Percentiles rank a stretch among this genome's conserved stretches.
Evolutionary conservation across 2,888 invertebrate genomes (phyloP).

Genomic region (Platycnemis pennipes): DNA sequence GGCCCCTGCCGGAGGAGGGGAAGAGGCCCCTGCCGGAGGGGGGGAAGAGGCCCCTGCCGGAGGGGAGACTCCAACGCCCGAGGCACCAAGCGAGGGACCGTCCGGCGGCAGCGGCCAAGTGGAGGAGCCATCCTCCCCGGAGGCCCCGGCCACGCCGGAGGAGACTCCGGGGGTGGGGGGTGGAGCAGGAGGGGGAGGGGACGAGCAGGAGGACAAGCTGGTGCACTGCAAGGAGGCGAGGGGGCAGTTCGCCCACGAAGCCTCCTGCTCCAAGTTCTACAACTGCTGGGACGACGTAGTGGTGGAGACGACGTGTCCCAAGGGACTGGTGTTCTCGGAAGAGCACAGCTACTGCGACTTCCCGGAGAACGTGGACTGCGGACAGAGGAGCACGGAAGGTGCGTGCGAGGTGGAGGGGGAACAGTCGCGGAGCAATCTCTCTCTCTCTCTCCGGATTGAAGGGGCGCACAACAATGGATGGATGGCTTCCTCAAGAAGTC

Average conservation of each 20-base stretch:
- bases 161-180: constrained; percentile 4
- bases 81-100: constrained; percentile 68
- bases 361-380: constrained; percentile 84
- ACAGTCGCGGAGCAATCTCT: too few species aligned
- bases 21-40: constrained; percentile 69
- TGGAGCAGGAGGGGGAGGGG: not conserved
- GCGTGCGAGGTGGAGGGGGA: not conserved
- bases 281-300: constrained; percentile 88
- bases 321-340: constrained; percentile 83
- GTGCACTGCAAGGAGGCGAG: constrained; percentile 77
- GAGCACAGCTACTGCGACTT: constrained; percentile 84
- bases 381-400: constrained; percentile 78
- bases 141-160: constrained; percentile 33
- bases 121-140: not conserved
- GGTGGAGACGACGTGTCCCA: constrained; percentile 85
- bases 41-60: constrained; percentile 50
- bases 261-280: constrained; percentile 83
- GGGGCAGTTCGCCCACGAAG: constrained; percentile 84
- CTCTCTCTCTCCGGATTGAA: too few species aligned
- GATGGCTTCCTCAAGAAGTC: too few species aligned
- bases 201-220: constrained; percentile 56
- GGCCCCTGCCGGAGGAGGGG: constrained; percentile 62
- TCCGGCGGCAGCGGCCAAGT: constrained; percentile 70
- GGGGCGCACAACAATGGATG: too few species aligned
- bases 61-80: constrained; percentile 69